Percentiles rank a stretch among this genome's conserved stretches.
Evolutionary conservation across 2,113 vertebrate genomes (phyloP).

Genomic region (Corynorhinus townsendii): DNA sequence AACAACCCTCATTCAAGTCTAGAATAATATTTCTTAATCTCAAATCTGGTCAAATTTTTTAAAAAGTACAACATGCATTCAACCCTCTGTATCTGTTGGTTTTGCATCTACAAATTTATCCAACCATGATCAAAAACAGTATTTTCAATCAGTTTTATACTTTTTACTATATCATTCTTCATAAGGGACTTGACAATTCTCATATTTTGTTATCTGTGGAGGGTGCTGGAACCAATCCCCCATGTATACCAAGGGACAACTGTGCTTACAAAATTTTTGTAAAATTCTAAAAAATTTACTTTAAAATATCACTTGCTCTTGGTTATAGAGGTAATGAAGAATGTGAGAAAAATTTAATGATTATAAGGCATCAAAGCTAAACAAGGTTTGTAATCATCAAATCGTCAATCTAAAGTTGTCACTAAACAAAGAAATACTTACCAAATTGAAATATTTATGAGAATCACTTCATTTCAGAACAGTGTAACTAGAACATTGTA

Average conservation of each 20-base stretch:
- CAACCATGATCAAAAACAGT: not conserved
- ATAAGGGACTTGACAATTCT: not conserved
- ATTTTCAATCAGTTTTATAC: not conserved
- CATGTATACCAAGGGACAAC: not conserved
- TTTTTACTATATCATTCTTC: not conserved
- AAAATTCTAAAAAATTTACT: not conserved
- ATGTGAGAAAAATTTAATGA: not conserved
- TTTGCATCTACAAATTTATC: not conserved
- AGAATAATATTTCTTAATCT: not conserved
- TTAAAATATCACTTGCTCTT: not conserved
- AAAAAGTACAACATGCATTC: not conserved
- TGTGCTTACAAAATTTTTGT: not conserved
- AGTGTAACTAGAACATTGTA: not conserved
- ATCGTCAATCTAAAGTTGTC: not conserved
- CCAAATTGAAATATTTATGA: not conserved
- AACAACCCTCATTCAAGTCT: not conserved
- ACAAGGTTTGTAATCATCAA: not conserved
- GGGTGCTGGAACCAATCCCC: not conserved
- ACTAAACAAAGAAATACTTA: not conserved
- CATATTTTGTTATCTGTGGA: not conserved
- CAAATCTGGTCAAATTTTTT: not conserved
- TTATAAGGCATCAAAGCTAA: not conserved
- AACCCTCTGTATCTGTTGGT: not conserved
- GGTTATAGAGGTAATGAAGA: not conserved
- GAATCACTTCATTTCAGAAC: constrained; percentile 10